phyloP scores from a whole-genome alignment of 1,140 invertebrate species.

The Epicauta chinensis region DNA sequence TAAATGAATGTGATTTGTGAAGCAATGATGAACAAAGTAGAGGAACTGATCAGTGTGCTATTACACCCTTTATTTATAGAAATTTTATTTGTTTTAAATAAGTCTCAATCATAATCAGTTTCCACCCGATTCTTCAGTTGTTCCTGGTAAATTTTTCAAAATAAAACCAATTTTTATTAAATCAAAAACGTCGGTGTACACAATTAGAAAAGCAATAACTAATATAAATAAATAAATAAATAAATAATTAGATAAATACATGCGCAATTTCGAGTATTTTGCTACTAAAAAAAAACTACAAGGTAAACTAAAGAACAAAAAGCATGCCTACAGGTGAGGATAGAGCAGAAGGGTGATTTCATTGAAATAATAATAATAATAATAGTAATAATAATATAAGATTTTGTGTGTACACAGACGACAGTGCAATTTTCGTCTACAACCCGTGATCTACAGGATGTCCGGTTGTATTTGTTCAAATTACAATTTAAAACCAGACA shows the following conservation, averaged over 20 bases:
- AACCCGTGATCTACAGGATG: too few species aligned
- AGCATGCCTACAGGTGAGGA: too few species aligned
- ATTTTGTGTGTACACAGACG: neutral
- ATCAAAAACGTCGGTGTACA: slow-evolving; percentile 36
- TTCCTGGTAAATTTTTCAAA: slow-evolving; percentile 33
- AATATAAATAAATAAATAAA: slow-evolving; percentile 5
- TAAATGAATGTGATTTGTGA: neutral
- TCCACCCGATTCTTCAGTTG: slow-evolving; percentile 41
- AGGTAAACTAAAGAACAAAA: too few species aligned
- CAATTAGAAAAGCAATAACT: slow-evolving; percentile 17
- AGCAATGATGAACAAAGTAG: slow-evolving; percentile 5
- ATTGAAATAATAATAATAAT: too few species aligned
- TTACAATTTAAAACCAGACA: too few species aligned
- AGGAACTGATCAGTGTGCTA: slow-evolving; percentile 32
- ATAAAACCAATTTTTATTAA: slow-evolving; percentile 14
- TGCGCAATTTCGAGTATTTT: too few species aligned
- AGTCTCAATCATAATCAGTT: slow-evolving; percentile 35
- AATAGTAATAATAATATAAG: neutral
- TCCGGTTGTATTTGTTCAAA: too few species aligned
- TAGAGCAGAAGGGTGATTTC: too few species aligned
- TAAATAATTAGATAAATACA: neutral
- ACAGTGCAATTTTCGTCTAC: neutral
- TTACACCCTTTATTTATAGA: slow-evolving; percentile 24
- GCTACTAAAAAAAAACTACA: too few species aligned
- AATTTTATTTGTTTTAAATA: too few species aligned